Base-by-base conservation (phyloP, 2,888 invertebrate genomes). In the Cephus pulcher region DNA sequence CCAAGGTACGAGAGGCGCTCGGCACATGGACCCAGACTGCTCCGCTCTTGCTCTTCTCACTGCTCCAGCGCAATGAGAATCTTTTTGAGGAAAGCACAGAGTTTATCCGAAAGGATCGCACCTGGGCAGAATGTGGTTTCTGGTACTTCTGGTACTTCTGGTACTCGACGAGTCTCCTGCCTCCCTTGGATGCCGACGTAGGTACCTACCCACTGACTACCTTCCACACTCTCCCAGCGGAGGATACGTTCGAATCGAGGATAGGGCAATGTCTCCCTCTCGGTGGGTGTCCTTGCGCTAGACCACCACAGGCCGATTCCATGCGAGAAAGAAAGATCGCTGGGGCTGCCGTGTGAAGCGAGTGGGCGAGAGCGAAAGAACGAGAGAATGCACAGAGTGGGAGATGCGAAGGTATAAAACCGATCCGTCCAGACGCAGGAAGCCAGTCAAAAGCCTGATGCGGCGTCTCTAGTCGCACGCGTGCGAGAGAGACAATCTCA, bases 361-460 rank as follows among this genome's bases (percentile, higher is more conserved):
- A 35, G 33, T 23, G 74, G 23, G 79, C 78, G 78, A 73, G 76
- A 76, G 78, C 79, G 81, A 80, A 81, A 40, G 56, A 15, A 74
- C 74, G 34, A 35, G 74, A 35, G 74, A 34, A 34, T 76, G 56
- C 56, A 35, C 78, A 86, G 82, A 84, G 88, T 89, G 90, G 90
- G 90, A 89, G 90, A 88, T 88, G 79, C 89, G 90, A 90, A 89
- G 90, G 90, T 89, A 90, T 90, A 90, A 90, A 90, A 89, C 87
- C 88, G 88, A 89, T 89, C 89, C 86, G 83, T 83, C 84, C 83
- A 85, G 84, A 83, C 84, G 85, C 84, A 85, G 84, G 85, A 83
- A 90, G 88, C 84, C 90, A 90, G 90, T 90, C 90, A 90, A 90
- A 90, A 88, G 88, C 89, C 89, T 89, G 86, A 88, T 90, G 88